Percentiles rank a stretch among this genome's conserved stretches.
phyloP scores from a whole-genome alignment of 2,797 vertebrate species.

The Pipistrellus pygmaeus region DNA sequence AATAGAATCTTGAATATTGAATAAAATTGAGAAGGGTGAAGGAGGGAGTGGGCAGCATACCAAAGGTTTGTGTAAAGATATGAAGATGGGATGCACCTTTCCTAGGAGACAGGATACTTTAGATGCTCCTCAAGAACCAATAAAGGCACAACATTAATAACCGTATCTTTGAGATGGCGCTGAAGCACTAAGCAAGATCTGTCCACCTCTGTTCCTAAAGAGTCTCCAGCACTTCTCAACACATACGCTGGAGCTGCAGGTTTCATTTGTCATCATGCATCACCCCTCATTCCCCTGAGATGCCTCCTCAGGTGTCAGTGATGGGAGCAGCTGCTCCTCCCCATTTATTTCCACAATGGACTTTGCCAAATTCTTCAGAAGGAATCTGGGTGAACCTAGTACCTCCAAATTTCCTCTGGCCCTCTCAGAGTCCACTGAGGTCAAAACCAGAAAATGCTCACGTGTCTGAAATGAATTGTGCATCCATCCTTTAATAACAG shows the following conservation, averaged over 20 bases:
- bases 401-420: neutral
- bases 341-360: neutral
- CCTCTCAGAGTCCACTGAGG: accelerated
- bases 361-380: neutral
- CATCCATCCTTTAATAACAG: neutral
- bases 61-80: neutral
- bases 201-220: neutral
- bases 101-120: neutral
- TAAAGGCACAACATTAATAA: neutral
- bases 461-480: neutral
- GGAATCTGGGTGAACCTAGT: neutral
- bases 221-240: neutral
- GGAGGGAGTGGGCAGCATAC: neutral
- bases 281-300: neutral
- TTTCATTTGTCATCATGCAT: neutral
- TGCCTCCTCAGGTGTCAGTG: neutral
- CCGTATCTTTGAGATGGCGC: neutral
- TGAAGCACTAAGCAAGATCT: neutral
- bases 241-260: neutral
- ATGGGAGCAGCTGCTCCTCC: neutral
- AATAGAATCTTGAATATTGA: constrained; percentile 9
- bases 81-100: neutral
- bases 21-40: constrained; percentile 23
- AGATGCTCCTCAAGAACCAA: neutral
- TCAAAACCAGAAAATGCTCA: neutral